Evolutionary conservation across 2,888 invertebrate genomes (phyloP).

Genomic region (Litoditis marina): DNA sequence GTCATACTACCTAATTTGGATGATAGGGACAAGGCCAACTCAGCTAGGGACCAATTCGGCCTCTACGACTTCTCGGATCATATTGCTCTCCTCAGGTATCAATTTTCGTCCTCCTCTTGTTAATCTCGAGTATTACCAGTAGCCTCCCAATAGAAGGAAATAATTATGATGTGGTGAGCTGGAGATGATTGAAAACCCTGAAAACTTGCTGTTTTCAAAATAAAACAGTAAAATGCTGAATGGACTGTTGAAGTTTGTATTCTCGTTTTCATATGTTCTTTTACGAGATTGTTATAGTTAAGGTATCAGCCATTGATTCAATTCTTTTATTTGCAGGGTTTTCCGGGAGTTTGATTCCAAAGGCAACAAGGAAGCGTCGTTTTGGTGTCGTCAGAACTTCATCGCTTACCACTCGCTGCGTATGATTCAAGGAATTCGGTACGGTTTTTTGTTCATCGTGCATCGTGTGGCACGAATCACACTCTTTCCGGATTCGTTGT

Average conservation of each 20-base stretch:
- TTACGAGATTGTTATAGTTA: too few species aligned
- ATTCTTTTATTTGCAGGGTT: constrained; percentile 2
- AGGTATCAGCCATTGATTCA: not conserved
- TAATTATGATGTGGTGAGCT: too few species aligned
- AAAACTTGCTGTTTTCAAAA: too few species aligned
- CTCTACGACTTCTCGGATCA: constrained; percentile 83
- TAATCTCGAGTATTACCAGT: too few species aligned
- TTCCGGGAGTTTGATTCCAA: constrained; percentile 18
- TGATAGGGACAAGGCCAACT: constrained; percentile 64
- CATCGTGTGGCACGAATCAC: too few species aligned
- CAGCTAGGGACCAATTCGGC: constrained; percentile 73
- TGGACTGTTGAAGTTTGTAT: too few species aligned
- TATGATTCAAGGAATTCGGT: constrained; percentile 79
- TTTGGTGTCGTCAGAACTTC: constrained; percentile 73
- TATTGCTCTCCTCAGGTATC: constrained; percentile 73
- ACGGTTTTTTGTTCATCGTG: too few species aligned
- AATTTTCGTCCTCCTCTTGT: constrained; percentile 70
- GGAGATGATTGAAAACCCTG: too few species aligned
- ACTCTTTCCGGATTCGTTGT: too few species aligned
- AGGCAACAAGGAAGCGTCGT: constrained; percentile 5
- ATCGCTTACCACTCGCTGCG: constrained; percentile 82
- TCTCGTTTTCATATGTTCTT: too few species aligned
- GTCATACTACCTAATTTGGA: constrained; percentile 57
- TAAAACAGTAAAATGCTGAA: too few species aligned
- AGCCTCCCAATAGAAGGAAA: too few species aligned